Evolutionary conservation across 1,140 invertebrate genomes (phyloP).

Genomic region (Pseudomyrmex sp.): DNA sequence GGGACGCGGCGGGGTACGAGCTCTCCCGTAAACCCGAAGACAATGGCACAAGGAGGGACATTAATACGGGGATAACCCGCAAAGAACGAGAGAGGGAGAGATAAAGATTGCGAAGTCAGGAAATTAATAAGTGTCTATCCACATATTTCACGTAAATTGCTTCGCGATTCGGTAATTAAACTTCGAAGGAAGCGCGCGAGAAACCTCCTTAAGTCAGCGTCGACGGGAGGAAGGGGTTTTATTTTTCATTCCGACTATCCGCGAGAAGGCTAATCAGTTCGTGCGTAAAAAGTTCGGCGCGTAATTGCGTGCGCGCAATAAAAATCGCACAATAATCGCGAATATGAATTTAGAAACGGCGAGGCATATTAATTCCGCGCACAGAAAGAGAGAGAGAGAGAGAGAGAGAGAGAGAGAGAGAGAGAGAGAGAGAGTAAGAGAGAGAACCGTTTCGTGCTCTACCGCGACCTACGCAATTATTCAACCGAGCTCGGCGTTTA

Average conservation of each 20-base stretch:
- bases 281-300: slow-evolving; percentile 1
- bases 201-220: not conserved
- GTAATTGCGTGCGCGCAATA: slow-evolving; percentile 28
- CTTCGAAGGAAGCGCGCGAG: slow-evolving; percentile 3
- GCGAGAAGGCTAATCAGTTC: slow-evolving; percentile 2
- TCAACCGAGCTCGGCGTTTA: slow-evolving; percentile 35
- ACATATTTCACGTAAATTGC: slow-evolving; percentile 28
- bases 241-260: not conserved
- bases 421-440: not conserved
- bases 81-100: not conserved
- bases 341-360: slow-evolving; percentile 21
- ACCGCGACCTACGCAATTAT: slow-evolving; percentile 54
- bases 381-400: too few species aligned
- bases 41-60: slow-evolving; percentile 26
- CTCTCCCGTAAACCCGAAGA: slow-evolving; percentile 49
- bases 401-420: not conserved
- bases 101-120: slow-evolving; percentile 23
- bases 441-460: slow-evolving; percentile 15
- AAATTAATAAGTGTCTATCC: slow-evolving; percentile 51
- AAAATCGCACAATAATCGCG: slow-evolving; percentile 39
- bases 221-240: not conserved
- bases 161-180: slow-evolving; percentile 40
- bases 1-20: slow-evolving; percentile 36
- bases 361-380: slow-evolving; percentile 38
- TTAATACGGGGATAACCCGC: slow-evolving; percentile 43